A percentile compares a stretch with the other conserved stretches of the same genome.
Evolutionary conservation across 2,888 invertebrate species (phyloP).

Genomic region (Cyclophora punctaria): DNA sequence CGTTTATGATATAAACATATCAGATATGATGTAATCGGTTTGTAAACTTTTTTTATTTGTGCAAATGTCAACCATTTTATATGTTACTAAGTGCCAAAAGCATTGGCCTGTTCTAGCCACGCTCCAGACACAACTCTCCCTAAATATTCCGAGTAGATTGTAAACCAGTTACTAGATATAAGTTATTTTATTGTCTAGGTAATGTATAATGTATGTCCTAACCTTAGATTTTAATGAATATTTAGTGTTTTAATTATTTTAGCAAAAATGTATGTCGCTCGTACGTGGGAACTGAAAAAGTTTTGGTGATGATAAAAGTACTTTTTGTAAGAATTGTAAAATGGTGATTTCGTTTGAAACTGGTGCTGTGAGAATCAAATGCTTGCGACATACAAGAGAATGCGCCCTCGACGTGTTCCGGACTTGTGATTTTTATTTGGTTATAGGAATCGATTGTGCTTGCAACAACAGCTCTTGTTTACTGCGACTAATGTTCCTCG

Average conservation of each 20-base stretch:
- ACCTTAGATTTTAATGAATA: slow-evolving; percentile 47
- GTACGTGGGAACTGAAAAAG: slow-evolving; percentile 45
- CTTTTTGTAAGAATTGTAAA: slow-evolving; percentile 19
- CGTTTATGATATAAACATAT: slow-evolving; percentile 36
- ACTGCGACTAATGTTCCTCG: slow-evolving; percentile 68
- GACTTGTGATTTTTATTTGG: slow-evolving; percentile 33
- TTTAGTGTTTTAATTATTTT: slow-evolving; percentile 56
- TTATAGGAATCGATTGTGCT: slow-evolving; percentile 29
- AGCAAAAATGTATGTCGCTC: slow-evolving; percentile 64
- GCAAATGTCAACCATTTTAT: slow-evolving; percentile 3
- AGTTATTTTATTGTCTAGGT: slow-evolving; percentile 67
- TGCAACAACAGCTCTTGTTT: slow-evolving; percentile 51
- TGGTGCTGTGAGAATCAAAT: slow-evolving; percentile 71
- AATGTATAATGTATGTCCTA: slow-evolving; percentile 66
- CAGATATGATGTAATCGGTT: slow-evolving; percentile 20
- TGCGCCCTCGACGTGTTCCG: slow-evolving; percentile 43
- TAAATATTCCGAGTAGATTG: slow-evolving; percentile 57
- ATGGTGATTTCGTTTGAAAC: slow-evolving; percentile 43
- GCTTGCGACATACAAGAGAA: slow-evolving; percentile 60
- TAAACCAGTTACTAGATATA: slow-evolving; percentile 61
- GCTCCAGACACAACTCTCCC: slow-evolving; percentile 35
- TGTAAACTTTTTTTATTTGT: slow-evolving; percentile 6
- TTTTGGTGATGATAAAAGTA: slow-evolving; percentile 28
- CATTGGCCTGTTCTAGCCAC: slow-evolving; percentile 31
- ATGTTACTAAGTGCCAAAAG: slow-evolving; percentile 48